Conservation (phyloP, 2,113 vertebrate genomes). For the Toxostoma redivivum region DNA sequence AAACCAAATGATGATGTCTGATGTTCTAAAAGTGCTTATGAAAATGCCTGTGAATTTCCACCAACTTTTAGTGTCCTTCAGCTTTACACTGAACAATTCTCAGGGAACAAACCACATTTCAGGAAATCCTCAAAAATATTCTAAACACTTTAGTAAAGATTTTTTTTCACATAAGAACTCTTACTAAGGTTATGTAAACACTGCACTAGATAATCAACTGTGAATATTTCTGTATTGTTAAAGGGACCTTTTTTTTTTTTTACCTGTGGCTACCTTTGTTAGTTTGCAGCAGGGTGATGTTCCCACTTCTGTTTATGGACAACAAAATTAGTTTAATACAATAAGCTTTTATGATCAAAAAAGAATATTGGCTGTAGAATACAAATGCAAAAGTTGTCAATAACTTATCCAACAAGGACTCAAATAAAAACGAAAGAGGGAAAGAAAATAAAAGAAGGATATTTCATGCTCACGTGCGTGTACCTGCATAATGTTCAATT, state of each 20-base stretch:
- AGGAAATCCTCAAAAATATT: neutral
- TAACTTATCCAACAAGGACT: neutral
- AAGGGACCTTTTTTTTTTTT: neutral
- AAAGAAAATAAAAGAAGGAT: neutral
- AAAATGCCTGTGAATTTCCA: neutral
- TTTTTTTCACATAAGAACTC: neutral
- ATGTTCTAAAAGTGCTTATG: neutral
- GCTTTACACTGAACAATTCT: neutral
- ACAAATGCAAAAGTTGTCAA: neutral
- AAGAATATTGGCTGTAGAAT: neutral
- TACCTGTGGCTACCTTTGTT: neutral
- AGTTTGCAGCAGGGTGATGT: neutral
- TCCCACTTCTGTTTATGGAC: neutral
- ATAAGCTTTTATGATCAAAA: neutral
- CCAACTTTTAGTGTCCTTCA: neutral
- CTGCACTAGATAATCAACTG: neutral
- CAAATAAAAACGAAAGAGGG: neutral
- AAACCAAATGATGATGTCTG: neutral
- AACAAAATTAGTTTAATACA: neutral
- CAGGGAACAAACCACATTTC: neutral
- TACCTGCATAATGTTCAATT: neutral
- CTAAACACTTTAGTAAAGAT: neutral
- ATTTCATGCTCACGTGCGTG: neutral
- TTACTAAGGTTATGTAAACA: neutral
- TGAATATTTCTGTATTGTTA: neutral